phyloP scores from a whole-genome alignment of 2,888 invertebrate species.

The Chymomyza caudatula region DNA sequence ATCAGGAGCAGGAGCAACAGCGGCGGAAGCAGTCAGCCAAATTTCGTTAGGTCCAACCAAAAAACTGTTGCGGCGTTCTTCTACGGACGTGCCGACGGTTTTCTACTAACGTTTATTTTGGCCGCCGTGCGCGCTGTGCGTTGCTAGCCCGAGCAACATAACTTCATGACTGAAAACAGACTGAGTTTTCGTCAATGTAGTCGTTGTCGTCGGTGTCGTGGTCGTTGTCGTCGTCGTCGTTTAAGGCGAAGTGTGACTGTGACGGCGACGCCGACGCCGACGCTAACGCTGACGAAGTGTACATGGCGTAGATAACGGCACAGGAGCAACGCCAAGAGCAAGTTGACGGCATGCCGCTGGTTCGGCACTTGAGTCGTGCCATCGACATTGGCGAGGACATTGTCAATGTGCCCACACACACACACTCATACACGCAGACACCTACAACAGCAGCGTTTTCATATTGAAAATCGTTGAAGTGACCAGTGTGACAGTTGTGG shows the following conservation, averaged over 20 bases:
- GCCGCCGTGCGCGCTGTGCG: constrained; percentile 32
- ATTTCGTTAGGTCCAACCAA: constrained; percentile 10
- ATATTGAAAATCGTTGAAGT: constrained; percentile 35
- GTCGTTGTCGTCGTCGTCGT: constrained; percentile 31
- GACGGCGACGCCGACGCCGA: constrained; percentile 41
- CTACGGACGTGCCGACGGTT: constrained; percentile 31
- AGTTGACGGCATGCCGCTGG: constrained; percentile 20
- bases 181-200: constrained; percentile 40
- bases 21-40: constrained; percentile 25
- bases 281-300: constrained; percentile 40
- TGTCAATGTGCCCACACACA: constrained; percentile 25
- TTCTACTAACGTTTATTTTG: constrained; percentile 14
- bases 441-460: constrained; percentile 13
- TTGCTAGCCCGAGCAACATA: constrained; percentile 66
- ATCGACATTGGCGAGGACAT: constrained; percentile 58
- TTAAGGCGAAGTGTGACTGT: constrained; percentile 58
- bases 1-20: constrained; percentile 24
- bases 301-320: constrained; percentile 47
- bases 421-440: neutral
- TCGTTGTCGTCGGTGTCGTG: constrained; percentile 8
- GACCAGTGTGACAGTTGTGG: constrained; percentile 10
- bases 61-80: constrained; percentile 49
- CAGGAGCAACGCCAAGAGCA: constrained; percentile 10
- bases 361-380: constrained; percentile 44
- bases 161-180: constrained; percentile 61